Evolutionary conservation across 2,113 vertebrate genomes (phyloP).

Genomic region (Progne subis): DNA sequence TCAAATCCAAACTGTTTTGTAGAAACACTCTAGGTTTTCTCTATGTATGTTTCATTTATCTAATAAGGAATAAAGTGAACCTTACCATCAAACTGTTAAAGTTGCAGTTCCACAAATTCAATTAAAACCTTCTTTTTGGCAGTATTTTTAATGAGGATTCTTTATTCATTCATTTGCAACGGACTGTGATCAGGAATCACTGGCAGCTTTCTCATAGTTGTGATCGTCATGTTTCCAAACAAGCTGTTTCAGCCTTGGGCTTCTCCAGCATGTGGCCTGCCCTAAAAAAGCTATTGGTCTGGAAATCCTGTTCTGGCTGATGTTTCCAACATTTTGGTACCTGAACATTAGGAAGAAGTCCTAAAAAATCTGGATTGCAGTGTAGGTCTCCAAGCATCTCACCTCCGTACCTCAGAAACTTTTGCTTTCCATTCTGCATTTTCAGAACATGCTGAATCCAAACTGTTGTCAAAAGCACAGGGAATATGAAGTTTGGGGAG

Average conservation of each 20-base stretch:
- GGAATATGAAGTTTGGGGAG: not conserved
- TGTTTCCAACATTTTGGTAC: not conserved
- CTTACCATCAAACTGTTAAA: not conserved
- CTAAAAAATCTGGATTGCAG: not conserved
- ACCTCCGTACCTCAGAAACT: not conserved
- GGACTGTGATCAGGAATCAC: not conserved
- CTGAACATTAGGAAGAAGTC: not conserved
- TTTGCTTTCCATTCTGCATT: not conserved
- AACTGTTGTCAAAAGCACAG: not conserved
- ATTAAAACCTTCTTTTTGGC: not conserved
- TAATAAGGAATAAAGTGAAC: not conserved
- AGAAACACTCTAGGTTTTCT: not conserved
- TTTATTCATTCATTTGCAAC: rapidly evolving
- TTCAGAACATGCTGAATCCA: not conserved
- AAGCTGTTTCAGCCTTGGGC: not conserved
- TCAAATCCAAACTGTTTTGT: not conserved
- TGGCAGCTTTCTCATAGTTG: not conserved
- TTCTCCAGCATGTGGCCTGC: not conserved
- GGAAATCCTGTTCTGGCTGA: not conserved
- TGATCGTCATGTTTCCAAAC: not conserved
- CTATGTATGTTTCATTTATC: not conserved
- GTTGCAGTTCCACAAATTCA: not conserved
- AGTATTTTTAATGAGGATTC: not conserved
- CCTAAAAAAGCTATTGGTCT: not conserved
- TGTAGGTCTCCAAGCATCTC: not conserved